Conservation (phyloP, 2,113 vertebrate genomes). For the Tenrec ecaudatus region DNA sequence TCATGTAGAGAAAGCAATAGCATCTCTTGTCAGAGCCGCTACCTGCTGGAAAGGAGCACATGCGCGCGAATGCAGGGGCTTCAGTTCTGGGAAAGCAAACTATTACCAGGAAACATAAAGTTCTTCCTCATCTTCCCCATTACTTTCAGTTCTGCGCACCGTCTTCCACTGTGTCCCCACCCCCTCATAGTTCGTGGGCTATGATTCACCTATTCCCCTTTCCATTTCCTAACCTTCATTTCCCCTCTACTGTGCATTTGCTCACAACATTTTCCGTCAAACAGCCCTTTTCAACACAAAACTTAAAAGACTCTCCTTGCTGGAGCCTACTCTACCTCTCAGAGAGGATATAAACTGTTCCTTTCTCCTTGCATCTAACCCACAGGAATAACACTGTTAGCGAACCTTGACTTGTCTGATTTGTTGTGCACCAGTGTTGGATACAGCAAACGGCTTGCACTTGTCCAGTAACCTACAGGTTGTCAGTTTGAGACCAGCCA, state of each 20-base stretch:
- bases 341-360: not conserved
- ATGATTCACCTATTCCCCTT: not conserved
- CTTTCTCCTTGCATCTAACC: slow-evolving; percentile 27
- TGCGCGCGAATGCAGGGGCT: not conserved
- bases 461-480: not conserved
- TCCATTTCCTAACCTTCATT: not conserved
- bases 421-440: not conserved
- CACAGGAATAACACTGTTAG: not conserved
- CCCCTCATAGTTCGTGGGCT: not conserved
- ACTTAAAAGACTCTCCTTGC: not conserved
- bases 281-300: not conserved
- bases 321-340: not conserved
- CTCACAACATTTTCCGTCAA: not conserved
- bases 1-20: not conserved
- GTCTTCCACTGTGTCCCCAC: not conserved
- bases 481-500: not conserved
- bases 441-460: not conserved
- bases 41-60: not conserved
- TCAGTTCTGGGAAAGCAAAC: not conserved
- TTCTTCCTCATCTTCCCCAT: not conserved
- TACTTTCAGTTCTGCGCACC: not conserved
- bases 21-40: not conserved
- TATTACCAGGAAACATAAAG: not conserved
- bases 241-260: not conserved
- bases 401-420: too few species aligned